Percentiles rank a stretch among this genome's conserved stretches.
Conservation (phyloP, 2,797 vertebrate genomes). For the Scyliorhinus canicula region DNA sequence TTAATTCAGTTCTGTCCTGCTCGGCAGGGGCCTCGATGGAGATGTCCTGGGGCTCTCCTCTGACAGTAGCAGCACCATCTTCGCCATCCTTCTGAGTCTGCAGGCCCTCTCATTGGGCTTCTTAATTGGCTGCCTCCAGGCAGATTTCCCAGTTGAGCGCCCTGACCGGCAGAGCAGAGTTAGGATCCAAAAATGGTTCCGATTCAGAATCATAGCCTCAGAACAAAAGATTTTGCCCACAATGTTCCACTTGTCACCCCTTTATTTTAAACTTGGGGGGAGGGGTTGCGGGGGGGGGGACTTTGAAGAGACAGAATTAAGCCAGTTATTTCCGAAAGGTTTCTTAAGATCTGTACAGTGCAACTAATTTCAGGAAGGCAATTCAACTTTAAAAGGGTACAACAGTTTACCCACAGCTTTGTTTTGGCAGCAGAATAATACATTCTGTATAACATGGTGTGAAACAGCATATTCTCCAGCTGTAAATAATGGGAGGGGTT, state of each 20-base stretch:
- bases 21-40: background rate
- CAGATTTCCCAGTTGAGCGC: background rate
- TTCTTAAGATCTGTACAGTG: background rate
- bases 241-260: background rate
- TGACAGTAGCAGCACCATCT: background rate
- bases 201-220: background rate
- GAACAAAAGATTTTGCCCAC: background rate
- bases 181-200: background rate
- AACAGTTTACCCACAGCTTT: background rate
- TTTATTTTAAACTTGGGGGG: background rate
- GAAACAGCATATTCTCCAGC: background rate
- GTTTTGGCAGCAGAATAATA: background rate
- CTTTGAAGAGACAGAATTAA: background rate
- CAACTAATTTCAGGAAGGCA: background rate
- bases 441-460: background rate
- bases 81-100: background rate
- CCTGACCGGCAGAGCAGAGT: background rate
- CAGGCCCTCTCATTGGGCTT: background rate
- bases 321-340: background rate
- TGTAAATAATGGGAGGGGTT: background rate
- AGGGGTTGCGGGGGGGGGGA: too few relatives aligned
- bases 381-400: background rate
- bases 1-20: background rate
- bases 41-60: background rate
- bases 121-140: background rate